phyloP scores from a whole-genome alignment of 64 coral and sea anemone species.

The Cladopsammia gracilis region DNA sequence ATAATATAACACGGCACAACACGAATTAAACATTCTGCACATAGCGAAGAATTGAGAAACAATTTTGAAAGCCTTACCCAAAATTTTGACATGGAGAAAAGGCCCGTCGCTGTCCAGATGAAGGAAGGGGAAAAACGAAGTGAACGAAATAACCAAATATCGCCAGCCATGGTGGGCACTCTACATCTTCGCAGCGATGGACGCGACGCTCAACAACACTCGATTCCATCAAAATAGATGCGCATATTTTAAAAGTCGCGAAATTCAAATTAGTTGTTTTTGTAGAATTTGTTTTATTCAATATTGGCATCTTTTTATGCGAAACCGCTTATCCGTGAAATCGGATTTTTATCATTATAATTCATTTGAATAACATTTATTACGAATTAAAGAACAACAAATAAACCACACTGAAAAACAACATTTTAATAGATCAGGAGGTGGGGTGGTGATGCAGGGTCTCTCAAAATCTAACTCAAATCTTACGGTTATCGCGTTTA shows the following conservation, averaged over 20 bases:
- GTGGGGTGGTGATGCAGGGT: no score
- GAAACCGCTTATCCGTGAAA: no score
- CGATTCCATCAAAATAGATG: neutral
- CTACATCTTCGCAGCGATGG: neutral
- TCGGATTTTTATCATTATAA: no score
- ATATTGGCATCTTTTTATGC: neutral
- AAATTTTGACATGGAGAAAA: constrained; percentile 8
- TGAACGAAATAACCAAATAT: constrained; percentile 10
- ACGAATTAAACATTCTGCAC: neutral
- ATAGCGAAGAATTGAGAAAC: neutral
- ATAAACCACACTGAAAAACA: no score
- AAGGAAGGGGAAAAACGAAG: neutral
- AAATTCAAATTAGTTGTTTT: no score
- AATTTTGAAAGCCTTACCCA: constrained; percentile 11
- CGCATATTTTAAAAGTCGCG: neutral
- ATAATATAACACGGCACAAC: neutral
- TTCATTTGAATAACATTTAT: no score
- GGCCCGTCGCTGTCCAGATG: neutral
- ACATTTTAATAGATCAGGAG: no score
- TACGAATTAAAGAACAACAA: no score
- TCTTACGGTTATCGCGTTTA: no score
- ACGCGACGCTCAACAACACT: neutral
- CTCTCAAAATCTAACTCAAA: no score
- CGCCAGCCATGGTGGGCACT: neutral
- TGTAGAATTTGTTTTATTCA: no score